Base-by-base conservation (phyloP, 2,888 invertebrate genomes). In the Eilema depressum region DNA sequence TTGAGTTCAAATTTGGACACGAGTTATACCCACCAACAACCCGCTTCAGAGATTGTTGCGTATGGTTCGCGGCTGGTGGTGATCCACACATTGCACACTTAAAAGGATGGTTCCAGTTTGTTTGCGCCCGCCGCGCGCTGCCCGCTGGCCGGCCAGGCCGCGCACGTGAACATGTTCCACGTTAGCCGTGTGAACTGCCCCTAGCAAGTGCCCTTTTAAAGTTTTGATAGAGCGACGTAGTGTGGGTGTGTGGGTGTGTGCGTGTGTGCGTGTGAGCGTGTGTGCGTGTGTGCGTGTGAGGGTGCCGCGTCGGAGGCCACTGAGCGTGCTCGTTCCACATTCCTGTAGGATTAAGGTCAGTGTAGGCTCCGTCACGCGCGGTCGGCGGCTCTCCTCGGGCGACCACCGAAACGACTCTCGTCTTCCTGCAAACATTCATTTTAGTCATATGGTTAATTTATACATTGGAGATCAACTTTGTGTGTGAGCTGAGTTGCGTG, bases 141-240 rank as follows among this genome's bases (percentile, higher is more conserved):
- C n/a, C 3, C 12, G 12, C 33, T 1, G 12, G 33, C 12, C 33
- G 33, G 33, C 33, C 12, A n/a, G n/a, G n/a, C n/a, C n/a, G n/a
- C n/a, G n/a, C n/a, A n/a, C n/a, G n/a, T n/a, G 33, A 37, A 75
- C 74, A 71, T 69, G 71, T 69, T 8, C 10, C 33, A 30, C 14
- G 30, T 80, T 88, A 88, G 84, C 78, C 84, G 74, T 81, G 63
- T 88, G 88, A 89, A 85, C 75, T 81, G 80, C 82, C 89, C 88
- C 88, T 90, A 89, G 89, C 87, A 94, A 93, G 94, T 94, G 94
- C 85, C 94, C 94, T 94, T 93, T 90, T 87, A 86, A 89, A 85
- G 78, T 80, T 76, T 85, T 80, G 82, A 80, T 84, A 83, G 85
- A 82, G 78, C 77, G 81, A 86, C 78, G 78, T 87, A 90, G 81